phyloP scores from a whole-genome alignment of 2,113 vertebrate genomes.

The Urocynchramus pylzowi region DNA sequence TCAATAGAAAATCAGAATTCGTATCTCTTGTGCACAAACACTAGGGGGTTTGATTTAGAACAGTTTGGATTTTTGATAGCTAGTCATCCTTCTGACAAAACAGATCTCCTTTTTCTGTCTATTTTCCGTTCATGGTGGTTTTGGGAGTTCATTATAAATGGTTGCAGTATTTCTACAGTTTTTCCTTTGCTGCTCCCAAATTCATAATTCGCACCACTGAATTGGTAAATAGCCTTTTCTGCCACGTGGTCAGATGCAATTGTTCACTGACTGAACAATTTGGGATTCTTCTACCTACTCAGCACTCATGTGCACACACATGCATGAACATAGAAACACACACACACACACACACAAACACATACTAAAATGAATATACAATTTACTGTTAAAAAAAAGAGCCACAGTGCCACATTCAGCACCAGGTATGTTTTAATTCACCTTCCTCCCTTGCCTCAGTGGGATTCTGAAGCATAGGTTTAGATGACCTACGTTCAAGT shows the following conservation, averaged over 20 bases:
- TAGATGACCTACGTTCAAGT: background rate
- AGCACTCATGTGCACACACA: background rate
- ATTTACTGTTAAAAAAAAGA: background rate
- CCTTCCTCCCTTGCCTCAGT: background rate
- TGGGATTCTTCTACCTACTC: background rate
- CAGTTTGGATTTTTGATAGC: background rate
- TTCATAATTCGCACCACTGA: background rate
- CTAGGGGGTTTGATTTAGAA: background rate
- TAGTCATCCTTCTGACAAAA: background rate
- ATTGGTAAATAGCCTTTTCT: background rate
- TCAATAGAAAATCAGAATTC: background rate
- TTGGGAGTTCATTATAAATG: background rate
- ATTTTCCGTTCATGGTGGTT: background rate
- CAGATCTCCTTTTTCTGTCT: background rate
- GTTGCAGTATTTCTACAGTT: background rate
- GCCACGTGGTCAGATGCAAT: background rate
- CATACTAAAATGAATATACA: background rate
- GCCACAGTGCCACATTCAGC: background rate
- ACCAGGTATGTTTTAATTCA: slow-evolving; percentile 8
- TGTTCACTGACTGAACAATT: background rate
- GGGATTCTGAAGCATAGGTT: background rate
- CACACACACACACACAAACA: background rate
- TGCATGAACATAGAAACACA: background rate
- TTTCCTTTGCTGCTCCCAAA: background rate
- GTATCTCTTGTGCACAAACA: background rate